A percentile compares a stretch with the other conserved stretches of the same genome.
These are phyloP conservation scores for Axinella damicornis DNA, from an alignment of 37 sponge, comb jelly and placozoan genomes.

Conservation along the genomic window DNA sequence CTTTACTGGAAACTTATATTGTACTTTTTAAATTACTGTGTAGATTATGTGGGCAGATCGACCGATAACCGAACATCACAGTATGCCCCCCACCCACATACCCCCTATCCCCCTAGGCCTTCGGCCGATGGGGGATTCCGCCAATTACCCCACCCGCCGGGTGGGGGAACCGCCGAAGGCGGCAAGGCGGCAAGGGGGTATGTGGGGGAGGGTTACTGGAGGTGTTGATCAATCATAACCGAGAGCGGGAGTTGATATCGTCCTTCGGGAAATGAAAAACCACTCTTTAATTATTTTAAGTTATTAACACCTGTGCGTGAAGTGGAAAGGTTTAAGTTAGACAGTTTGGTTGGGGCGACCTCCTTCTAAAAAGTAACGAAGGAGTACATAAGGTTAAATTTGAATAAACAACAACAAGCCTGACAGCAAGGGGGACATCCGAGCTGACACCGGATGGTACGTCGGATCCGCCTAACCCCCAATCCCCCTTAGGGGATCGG, in stretches of 20 bases:
- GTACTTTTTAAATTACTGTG: slow-evolving; percentile 48
- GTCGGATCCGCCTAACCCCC: too few relatives aligned
- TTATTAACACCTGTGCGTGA: too few relatives aligned
- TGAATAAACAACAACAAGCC: slow-evolving; percentile 64
- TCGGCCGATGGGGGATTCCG: too few relatives aligned
- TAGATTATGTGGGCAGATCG: slow-evolving; percentile 57
- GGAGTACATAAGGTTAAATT: slow-evolving; percentile 75
- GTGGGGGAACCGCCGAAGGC: too few relatives aligned
- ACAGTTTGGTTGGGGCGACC: slow-evolving; percentile 94
- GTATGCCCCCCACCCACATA: too few relatives aligned
- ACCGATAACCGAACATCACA: too few relatives aligned
- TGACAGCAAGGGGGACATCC: slow-evolving; percentile 81
- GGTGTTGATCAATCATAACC: too few relatives aligned
- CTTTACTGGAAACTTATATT: slow-evolving; percentile 90
- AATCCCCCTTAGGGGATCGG: too few relatives aligned
- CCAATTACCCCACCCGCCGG: too few relatives aligned
- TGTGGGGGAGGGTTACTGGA: too few relatives aligned
- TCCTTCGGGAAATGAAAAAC: slow-evolving; percentile 55
- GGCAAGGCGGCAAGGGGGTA: too few relatives aligned
- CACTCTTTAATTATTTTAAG: slow-evolving; percentile 26
- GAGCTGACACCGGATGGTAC: slow-evolving; percentile 81
- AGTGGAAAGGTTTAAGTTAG: slow-evolving; percentile 58
- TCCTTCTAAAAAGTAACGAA: slow-evolving; percentile 93
- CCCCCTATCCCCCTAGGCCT: slow-evolving; percentile 68
- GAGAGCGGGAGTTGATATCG: too few relatives aligned